Base-by-base conservation (phyloP, 1,140 invertebrate genomes). In the Brachionus sp. region DNA sequence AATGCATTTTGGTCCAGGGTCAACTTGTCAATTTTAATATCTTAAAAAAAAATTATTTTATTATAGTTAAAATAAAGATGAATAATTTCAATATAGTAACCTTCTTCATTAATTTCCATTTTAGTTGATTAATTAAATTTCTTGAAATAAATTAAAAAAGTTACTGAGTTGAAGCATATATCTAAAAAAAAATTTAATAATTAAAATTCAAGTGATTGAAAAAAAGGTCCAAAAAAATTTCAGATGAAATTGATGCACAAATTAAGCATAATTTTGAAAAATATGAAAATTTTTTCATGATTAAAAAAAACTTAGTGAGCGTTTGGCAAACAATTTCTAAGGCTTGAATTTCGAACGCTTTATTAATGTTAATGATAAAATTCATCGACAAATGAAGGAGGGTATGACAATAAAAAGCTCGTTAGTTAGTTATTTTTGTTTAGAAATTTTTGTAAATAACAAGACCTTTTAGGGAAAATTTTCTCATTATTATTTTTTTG, bases 291-390 rank as follows among this genome's bases (percentile, higher is more conserved):
- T 42, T 70, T 39, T 39, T 70, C 35, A 57, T 57, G 23, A 16
- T 57, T 70, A 12, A 25, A 39, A n/a, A 9, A 39, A 33, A 19
- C 16, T 70, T 19, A 39, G 29, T 37, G 29, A 39, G 33, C 66
- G 66, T 39, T 70, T 66, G 25, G 29, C 19, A 70, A 39, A 35
- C 33, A 39, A 7, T 57, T 57, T 57, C 50, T 57, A 57, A 19
- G 50, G 50, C 50, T 70, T 70, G 37, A 23, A 39, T 70, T 70
- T 39, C 16, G 35, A 70, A 39, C 66, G 66, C 37, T 70, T 37
- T 70, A 70, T 70, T 70, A 70, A 70, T 70, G 66, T 70, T 70
- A 70, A 70, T 70, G 66, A 70, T 70, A 70, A 70, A 68, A 70
- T 35, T 37, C 37, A 70, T 37, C 35, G 16, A 70, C 13, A 37